Percentiles rank a stretch among this genome's conserved stretches.
Evolutionary conservation across 2,888 invertebrate species (phyloP).

Genomic region (Drosophila neutralis): DNA sequence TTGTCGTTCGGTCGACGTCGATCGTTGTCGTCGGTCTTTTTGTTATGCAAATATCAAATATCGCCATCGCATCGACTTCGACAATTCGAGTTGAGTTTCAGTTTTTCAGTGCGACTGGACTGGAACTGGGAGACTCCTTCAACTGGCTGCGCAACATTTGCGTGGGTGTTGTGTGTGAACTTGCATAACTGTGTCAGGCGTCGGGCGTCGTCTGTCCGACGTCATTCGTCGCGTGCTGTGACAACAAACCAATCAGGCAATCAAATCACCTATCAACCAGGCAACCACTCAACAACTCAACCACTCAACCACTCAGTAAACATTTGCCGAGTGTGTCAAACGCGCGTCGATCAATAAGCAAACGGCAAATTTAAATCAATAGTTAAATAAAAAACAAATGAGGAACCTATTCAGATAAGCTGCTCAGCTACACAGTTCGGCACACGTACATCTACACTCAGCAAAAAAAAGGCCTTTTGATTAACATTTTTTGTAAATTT

Average conservation of each 20-base stretch:
- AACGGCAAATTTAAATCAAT: slow-evolving; percentile 66
- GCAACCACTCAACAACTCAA: slow-evolving; percentile 21
- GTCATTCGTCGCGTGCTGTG: slow-evolving; percentile 49
- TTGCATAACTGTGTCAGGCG: slow-evolving; percentile 77
- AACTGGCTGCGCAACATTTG: slow-evolving; percentile 48
- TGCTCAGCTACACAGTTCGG: background rate
- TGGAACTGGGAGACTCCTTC: slow-evolving; percentile 28
- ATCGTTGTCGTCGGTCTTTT: slow-evolving; percentile 28
- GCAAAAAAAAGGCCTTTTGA: background rate
- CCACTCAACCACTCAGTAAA: slow-evolving; percentile 48
- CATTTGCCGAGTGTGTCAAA: slow-evolving; percentile 79
- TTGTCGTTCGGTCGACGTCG: slow-evolving; percentile 42
- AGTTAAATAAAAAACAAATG: slow-evolving; percentile 24
- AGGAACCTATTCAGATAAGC: slow-evolving; percentile 36
- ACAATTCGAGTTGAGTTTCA: slow-evolving; percentile 22
- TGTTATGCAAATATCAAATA: slow-evolving; percentile 63
- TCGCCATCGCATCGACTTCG: slow-evolving; percentile 13
- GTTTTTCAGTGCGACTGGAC: slow-evolving; percentile 26
- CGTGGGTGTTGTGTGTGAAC: slow-evolving; percentile 74
- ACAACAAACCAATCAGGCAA: slow-evolving; percentile 46
- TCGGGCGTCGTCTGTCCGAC: slow-evolving; percentile 40
- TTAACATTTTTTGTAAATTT: background rate
- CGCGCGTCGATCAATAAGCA: slow-evolving; percentile 65
- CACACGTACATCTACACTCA: background rate
- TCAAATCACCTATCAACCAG: slow-evolving; percentile 20